These are phyloP conservation scores for Ornithoptera priamus DNA, from an alignment of 2,888 invertebrate genomes.

Conservation along the genomic window DNA sequence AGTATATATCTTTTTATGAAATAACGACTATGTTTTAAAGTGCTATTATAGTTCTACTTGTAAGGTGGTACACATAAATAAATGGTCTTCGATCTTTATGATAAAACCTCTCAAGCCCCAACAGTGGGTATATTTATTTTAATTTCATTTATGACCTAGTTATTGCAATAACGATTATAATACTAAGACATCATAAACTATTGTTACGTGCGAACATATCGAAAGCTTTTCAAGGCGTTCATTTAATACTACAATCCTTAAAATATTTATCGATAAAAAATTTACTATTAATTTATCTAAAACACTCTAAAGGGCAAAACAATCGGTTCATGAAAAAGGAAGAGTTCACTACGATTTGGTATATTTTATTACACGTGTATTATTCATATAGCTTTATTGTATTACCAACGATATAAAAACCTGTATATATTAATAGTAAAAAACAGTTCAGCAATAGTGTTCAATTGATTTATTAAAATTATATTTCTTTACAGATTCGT, in stretches of 20 bases:
- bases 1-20: too few relatives aligned
- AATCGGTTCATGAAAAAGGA: neutral
- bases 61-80: too few relatives aligned
- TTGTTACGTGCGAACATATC: neutral
- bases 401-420: too few relatives aligned
- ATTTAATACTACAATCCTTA: neutral
- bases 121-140: too few relatives aligned
- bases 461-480: neutral
- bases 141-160: too few relatives aligned
- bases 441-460: neutral
- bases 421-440: neutral
- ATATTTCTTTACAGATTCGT: neutral
- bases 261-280: neutral
- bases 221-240: neutral
- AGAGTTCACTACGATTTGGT: neutral
- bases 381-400: too few relatives aligned
- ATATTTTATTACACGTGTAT: neutral
- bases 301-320: neutral
- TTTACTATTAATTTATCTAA: neutral
- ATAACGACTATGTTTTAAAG: too few relatives aligned
- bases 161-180: too few relatives aligned
- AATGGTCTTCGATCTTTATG: too few relatives aligned
- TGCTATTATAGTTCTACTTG: too few relatives aligned
- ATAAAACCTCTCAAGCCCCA: too few relatives aligned
- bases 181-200: too few relatives aligned